phyloP scores from a whole-genome alignment of 2,888 invertebrate genomes.

The Mesoligia furuncula region DNA sequence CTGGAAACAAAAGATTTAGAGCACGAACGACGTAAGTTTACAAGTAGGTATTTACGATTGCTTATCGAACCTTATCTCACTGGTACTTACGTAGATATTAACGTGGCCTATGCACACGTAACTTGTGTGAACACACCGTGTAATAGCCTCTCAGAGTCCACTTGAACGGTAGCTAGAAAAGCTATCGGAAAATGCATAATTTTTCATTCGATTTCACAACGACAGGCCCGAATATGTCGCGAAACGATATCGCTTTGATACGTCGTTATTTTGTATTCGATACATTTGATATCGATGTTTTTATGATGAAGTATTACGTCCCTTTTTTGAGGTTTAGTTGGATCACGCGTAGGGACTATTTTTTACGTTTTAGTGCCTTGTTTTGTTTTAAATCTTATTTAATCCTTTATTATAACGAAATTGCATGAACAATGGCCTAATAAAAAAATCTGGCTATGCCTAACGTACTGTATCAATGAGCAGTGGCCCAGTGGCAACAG shows the following conservation, averaged over 20 bases:
- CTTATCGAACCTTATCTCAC: constrained; percentile 49
- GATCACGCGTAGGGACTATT: constrained; percentile 8
- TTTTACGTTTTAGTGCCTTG: background rate
- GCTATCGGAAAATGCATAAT: constrained; percentile 88
- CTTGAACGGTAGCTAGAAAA: constrained; percentile 79
- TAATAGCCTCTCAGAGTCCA: constrained; percentile 83
- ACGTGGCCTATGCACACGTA: constrained; percentile 51
- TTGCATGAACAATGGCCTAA: background rate
- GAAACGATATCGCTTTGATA: constrained; percentile 68
- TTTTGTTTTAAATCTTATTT: background rate
- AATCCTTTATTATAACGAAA: background rate
- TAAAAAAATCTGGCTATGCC: background rate
- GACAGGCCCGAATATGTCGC: constrained; percentile 71
- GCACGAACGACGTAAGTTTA: constrained; percentile 23
- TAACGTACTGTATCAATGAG: background rate
- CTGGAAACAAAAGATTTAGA: constrained; percentile 27
- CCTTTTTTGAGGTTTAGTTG: constrained; percentile 38
- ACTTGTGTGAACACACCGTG: constrained; percentile 80
- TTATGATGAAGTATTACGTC: constrained; percentile 46
- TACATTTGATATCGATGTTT: constrained; percentile 66
- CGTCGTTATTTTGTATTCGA: constrained; percentile 65
- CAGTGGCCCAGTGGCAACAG: too few relatives aligned
- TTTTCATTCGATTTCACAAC: constrained; percentile 89
- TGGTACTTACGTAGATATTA: constrained; percentile 45
- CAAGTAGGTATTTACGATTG: constrained; percentile 38